Evolutionary conservation across 2,797 vertebrate genomes (phyloP).

Genomic region (Acridotheres tristis): DNA sequence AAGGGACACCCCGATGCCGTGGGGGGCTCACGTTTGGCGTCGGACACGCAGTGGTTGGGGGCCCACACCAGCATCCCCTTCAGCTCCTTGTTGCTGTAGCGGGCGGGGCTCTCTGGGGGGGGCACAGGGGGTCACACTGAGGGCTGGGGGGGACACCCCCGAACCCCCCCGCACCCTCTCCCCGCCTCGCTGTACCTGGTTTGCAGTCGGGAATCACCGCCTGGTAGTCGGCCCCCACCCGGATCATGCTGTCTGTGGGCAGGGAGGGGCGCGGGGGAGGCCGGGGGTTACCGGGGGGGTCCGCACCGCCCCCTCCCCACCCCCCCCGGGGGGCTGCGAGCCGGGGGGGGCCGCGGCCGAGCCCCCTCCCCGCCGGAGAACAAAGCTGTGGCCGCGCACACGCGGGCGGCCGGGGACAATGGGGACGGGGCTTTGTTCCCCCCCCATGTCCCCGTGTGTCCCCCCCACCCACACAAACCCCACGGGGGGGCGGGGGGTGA

Average conservation of each 20-base stretch:
- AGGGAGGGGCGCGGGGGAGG: too few relatives aligned
- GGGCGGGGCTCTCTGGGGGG: background rate
- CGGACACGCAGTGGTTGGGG: conserved; percentile 87
- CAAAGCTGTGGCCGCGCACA: background rate
- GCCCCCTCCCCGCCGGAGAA: background rate
- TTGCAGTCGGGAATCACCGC: background rate
- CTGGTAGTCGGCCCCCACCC: background rate
- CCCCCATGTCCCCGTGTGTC: background rate
- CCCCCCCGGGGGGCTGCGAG: too few relatives aligned
- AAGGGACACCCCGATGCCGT: too few relatives aligned
- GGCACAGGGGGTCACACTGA: too few relatives aligned
- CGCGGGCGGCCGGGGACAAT: background rate
- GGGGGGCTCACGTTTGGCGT: conserved; percentile 86
- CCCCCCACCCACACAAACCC: background rate
- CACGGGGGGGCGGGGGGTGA: background rate
- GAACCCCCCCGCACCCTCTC: too few relatives aligned
- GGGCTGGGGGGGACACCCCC: too few relatives aligned
- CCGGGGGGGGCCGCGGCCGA: too few relatives aligned
- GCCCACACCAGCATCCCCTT: conserved; percentile 91
- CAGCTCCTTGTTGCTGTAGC: background rate
- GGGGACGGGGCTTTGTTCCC: background rate
- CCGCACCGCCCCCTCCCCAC: too few relatives aligned
- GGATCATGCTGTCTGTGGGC: background rate
- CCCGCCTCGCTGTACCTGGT: background rate
- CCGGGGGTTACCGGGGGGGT: background rate